Base-by-base conservation (phyloP, 2,888 invertebrate genomes). In the Drosophila bunnanda region DNA sequence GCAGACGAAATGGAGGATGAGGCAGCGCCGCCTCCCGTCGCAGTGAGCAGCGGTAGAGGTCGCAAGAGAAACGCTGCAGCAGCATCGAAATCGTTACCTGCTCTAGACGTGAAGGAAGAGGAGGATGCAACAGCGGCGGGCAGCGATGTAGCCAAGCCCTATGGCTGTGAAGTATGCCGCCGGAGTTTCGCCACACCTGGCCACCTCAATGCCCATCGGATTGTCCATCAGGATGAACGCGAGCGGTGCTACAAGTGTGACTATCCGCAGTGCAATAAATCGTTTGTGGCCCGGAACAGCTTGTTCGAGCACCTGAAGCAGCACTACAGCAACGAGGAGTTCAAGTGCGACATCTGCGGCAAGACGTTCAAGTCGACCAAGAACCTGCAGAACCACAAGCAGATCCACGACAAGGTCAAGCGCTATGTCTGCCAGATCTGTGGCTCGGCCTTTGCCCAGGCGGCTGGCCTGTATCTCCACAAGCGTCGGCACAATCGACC, bases 381-480 rank as follows among this genome's bases (percentile, higher is more conserved):
- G 66, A 92, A 92, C 66, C 85, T 91, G 28, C 88, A 91, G 60
- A 91, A 91, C 66, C 92, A 91, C 64, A 90, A 91, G 56, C 92
- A 91, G 75, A 90, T 91, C 38, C 91, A 91, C 56, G 91, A 91
- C 50, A 90, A 87, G 34, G 80, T 91, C 17, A 91, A 92, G 69
- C 88, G 90, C 60, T 91, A 91, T 57, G 84, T 92, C 53, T 91
- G 91, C 69, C 91, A 91, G 76, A 88, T 91, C 56, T 91, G 91
- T 65, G 91, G 91, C 15, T 92, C 92, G 30, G 91, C 92, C 41
- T 91, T 91, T 74, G 91, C 91, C 34, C 91, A 91, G 64, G 92
- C 92, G 13, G 91, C 91, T 32, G 91, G 91, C 22, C 82, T 91
- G 34, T 91, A 91, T 79, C 83, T 91, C 34, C 91, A 91, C 69